Base-by-base conservation (phyloP, 2,888 invertebrate species). In the Chloroclystis v-ata region DNA sequence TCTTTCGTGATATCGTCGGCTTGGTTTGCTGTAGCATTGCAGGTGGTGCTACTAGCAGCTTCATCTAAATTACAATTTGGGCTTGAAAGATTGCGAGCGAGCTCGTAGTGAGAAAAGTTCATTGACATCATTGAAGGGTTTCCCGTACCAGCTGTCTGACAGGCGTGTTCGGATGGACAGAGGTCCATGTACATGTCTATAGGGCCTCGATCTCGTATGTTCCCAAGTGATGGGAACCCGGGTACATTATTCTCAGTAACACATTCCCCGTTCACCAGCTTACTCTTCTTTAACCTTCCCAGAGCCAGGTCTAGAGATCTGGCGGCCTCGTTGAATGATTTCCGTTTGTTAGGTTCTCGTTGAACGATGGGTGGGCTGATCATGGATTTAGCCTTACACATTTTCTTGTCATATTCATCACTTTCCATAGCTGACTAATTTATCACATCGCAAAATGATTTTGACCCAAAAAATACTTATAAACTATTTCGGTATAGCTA, bases 71-170 rank as follows among this genome's bases (percentile, higher is more conserved):
- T 73, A 40, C 81, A 83, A 47, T 78, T 80, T 1, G 76, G 71
- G 13, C 64, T 69, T 4, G 86, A 85, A 37, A 86, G 57, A 47
- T 86, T 85, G 3, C 86, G 70, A 60, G 78, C 69, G 26, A 86
- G 57, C 58, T 86, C 86, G 47, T 85, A 86, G 52, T 84, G 78
- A 1, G 86, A 86, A 55, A 86, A 83, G 50, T 85, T 81, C 74
- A 82, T 77, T 1, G 85, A 84, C 69, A 82, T 74, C 20, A 78
- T 50, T 0, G 85, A 85, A 9, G 69, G 60, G 51, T 75, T 80
- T 26, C 78, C 75, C 16, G 20, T 20, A 5, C 20, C 20, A 20
- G 20, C 2, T 20, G 20, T 5, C 2, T 13, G 4, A 63, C 49
- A 8, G 16, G 55, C 62, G 24, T 63, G 60, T 38, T 57, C 65